Evolutionary conservation across 1,140 invertebrate species (phyloP), one percentile per base, ranked within the genome.

Genomic region (Nautilus pompilius): DNA sequence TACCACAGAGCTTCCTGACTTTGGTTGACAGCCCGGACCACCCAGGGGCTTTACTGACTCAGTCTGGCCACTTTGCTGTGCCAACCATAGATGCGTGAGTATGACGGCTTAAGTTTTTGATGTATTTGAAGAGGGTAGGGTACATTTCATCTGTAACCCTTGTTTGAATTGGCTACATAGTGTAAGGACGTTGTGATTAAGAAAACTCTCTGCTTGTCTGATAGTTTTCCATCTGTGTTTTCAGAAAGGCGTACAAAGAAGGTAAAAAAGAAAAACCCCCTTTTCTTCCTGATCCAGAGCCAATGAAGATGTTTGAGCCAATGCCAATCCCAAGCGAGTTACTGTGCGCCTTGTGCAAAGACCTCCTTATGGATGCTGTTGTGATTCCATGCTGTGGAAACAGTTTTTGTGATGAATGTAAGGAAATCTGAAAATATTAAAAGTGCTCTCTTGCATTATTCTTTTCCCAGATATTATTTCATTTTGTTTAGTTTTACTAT

Each of bases 341-440:
- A 29, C 83, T 93, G 41, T 99, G 96, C 82, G 90, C 87, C 41
- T 87, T 98, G 36, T 99, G 96, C 82, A 89, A 93, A 57, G 93
- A 97, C 82, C 82, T 98, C n/a, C 86, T 98, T 58, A 90, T 90
- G 0, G 96, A 99, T 85, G 95, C 96, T 58, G 94, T 98, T 15
- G 90, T 98, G 87, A 95, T 96, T 79, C 93, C 93, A 1, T 99
- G 96, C 78, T 99, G 96, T 83, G 95, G 94, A 20, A 94, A 94
- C 81, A 96, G 94, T 28, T 98, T 96, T 84, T 99, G 96, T 85
- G 96, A 98, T 85, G 95, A 98, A 84, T 99, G 96, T 93, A 88
- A 88, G 89, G n/a, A n/a, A n/a, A 83, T n/a, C 15, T 53, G n/a
- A 17, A 41, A 15, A 62, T n/a, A n/a, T n/a, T n/a, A n/a, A n/a